These are phyloP conservation scores for Sepiola atlantica DNA, from an alignment of 2,888 invertebrate genomes.

Conservation along the genomic window DNA sequence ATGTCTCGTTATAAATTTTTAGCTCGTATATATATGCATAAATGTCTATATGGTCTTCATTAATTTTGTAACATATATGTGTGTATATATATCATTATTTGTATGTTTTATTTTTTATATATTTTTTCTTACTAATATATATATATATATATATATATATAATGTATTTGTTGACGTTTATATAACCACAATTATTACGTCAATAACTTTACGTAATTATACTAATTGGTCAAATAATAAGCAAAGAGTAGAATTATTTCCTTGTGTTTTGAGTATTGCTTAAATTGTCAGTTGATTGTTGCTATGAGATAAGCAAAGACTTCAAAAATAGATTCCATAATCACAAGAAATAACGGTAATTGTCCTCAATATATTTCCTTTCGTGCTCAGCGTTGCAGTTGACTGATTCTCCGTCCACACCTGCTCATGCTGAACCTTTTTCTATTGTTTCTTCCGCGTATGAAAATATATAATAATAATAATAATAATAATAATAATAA, in stretches of 20 bases:
- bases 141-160: background rate
- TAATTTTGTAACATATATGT: too few relatives aligned
- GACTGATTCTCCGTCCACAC: background rate
- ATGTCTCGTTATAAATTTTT: too few relatives aligned
- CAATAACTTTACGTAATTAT: too few relatives aligned
- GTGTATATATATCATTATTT: too few relatives aligned
- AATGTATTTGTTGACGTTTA: background rate
- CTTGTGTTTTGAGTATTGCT: background rate
- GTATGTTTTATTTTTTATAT: too few relatives aligned
- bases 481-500: background rate
- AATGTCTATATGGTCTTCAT: too few relatives aligned
- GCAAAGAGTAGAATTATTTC: background rate
- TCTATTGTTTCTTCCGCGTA: background rate
- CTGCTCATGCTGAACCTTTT: background rate
- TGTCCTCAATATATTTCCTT: background rate
- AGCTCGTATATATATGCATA: too few relatives aligned
- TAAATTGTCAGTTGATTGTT: background rate
- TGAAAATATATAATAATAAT: background rate
- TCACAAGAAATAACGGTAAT: background rate
- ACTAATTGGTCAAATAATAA: background rate
- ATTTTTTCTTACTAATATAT: too few relatives aligned
- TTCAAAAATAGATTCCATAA: background rate
- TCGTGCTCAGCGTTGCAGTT: background rate
- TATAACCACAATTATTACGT: too few relatives aligned
- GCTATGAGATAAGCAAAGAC: background rate